A percentile compares a stretch with the other conserved stretches of the same genome.
These are phyloP conservation scores for Hirtodrosophila confusa DNA, from an alignment of 2,888 invertebrate species.

Conservation along the genomic window DNA sequence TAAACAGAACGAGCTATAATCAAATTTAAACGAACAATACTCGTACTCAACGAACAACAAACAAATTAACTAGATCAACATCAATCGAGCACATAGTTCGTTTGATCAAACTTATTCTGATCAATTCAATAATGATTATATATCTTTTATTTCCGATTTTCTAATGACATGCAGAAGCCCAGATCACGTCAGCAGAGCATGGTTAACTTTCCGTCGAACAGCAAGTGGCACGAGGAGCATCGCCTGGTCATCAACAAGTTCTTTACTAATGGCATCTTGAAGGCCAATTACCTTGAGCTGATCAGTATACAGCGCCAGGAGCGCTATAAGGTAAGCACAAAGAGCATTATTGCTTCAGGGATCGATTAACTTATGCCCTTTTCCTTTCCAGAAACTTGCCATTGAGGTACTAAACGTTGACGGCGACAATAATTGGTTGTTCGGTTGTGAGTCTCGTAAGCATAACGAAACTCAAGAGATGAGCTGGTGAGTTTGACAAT, in stretches of 20 bases:
- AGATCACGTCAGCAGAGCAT: conserved; percentile 45
- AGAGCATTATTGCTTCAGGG: neutral
- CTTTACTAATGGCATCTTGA: conserved; percentile 72
- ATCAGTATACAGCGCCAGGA: conserved; percentile 75
- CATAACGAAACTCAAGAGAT: conserved; percentile 24
- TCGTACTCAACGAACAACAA: too few species aligned
- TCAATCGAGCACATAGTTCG: neutral
- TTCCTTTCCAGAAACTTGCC: conserved; percentile 82
- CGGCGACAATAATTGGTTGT: conserved; percentile 89
- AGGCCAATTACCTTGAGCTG: conserved; percentile 76
- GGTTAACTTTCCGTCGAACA: conserved; percentile 19
- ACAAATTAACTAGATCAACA: too few species aligned
- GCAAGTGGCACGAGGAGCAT: conserved; percentile 86
- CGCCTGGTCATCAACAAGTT: conserved; percentile 81
- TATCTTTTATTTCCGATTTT: neutral
- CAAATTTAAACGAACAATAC: too few species aligned
- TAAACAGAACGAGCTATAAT: too few species aligned
- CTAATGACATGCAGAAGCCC: conserved; percentile 31
- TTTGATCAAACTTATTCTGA: too few species aligned
- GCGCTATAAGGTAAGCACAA: conserved; percentile 65
- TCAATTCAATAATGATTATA: too few species aligned
- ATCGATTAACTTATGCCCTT: neutral
- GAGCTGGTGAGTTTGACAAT: conserved; percentile 41
- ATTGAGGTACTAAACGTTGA: conserved; percentile 89
- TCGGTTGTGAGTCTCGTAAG: conserved; percentile 88